phyloP scores from a whole-genome alignment of 2,888 invertebrate species.

The Tetranychus truncatus region DNA sequence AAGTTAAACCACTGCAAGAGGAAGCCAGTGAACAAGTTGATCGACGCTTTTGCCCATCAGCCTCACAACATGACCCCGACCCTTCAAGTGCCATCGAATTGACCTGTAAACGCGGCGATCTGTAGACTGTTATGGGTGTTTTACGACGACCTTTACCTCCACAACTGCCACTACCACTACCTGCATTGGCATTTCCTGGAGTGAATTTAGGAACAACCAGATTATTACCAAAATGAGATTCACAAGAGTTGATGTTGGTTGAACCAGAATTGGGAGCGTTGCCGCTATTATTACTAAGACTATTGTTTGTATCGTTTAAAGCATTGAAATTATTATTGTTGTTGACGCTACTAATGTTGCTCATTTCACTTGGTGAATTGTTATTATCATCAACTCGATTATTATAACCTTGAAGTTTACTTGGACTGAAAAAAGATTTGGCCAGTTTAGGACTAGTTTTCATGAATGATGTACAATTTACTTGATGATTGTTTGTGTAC shows the following conservation, averaged over 20 bases:
- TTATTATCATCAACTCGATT: not conserved
- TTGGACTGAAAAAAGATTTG: not conserved
- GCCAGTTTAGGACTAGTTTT: not conserved
- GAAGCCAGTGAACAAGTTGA: not conserved
- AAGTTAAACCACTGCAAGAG: not conserved
- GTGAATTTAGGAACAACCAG: constrained; percentile 6
- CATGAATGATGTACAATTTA: constrained; percentile 10
- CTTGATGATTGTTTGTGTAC: not conserved
- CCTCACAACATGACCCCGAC: not conserved
- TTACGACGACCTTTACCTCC: constrained; percentile 9
- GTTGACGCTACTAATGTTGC: not conserved
- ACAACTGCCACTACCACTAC: constrained; percentile 8
- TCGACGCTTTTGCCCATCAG: not conserved
- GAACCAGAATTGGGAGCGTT: not conserved
- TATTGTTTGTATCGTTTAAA: not conserved
- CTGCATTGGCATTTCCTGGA: not conserved
- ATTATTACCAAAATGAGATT: constrained; percentile 4
- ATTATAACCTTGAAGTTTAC: not conserved
- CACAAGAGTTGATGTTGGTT: not conserved
- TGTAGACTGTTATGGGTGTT: constrained; percentile 18
- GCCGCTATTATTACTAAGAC: no score
- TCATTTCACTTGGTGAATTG: not conserved
- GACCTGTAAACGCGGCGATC: constrained; percentile 10
- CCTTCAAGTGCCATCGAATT: not conserved
- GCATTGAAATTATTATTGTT: not conserved